Evolutionary conservation across 2,113 vertebrate species (phyloP), one percentile per base, ranked within the genome.

Genomic region (Geothlypis trichas): DNA sequence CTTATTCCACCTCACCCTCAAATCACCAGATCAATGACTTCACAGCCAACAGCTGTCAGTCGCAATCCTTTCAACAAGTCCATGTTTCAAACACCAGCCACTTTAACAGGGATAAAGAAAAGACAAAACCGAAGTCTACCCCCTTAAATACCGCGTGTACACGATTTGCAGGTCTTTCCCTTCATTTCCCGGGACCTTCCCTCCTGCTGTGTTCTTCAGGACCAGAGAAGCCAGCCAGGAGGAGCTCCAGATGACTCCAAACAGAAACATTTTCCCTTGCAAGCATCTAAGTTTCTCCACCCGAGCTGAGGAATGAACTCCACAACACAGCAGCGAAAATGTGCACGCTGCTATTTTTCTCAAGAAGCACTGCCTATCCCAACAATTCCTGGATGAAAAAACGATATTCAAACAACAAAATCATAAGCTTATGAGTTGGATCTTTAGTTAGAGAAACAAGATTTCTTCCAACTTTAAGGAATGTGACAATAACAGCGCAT

Each of bases 401-500:
- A 5, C 33, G 63, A 18, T 18, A 44, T 37, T 89, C 52, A 81
- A 83, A 80, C 11, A 76, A 72, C 10, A 68, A 84, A 93, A 91
- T 55, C 75, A 52, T 54, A 62, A 68, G 30, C 68, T 92, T 74
- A 57, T 2, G 7, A 91, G 74, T 62, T 79, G 76, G 74, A 52
- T 76, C 78, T 82, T 84, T 17, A 92, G 61, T 86, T 69, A 91
- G 83, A 89, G 79, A 92, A 96, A 90, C 27, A 27, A 11, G 84
- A 93, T 97, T 95, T 97, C 93, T 97, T 98, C 92, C 87, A 97
- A 55, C 83, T 96, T 90, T 76, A 66, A 96, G 94, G 95, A 98
- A 96, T 97, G 97, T 94, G 98, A 98, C 98, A 98, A 97, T 91
- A 97, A 98, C 95, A 98, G 97, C 93, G 98, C 97, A 98, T 97